phyloP scores from a whole-genome alignment of 2,113 vertebrate genomes.

The Neogobius melanostomus region DNA sequence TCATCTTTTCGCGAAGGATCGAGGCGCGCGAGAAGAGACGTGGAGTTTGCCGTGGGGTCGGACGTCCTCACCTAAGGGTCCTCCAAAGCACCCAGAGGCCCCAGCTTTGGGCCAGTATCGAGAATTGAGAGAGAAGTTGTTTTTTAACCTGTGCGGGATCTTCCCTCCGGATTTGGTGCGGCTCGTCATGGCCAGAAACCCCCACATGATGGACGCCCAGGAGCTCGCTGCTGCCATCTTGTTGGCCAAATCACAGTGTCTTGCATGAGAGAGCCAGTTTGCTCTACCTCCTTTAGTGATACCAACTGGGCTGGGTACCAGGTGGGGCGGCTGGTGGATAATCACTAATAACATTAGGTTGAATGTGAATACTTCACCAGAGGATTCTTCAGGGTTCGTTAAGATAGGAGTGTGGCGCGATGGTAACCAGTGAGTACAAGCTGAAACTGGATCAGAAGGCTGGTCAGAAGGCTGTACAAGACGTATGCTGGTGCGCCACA shows the following conservation, averaged over 20 bases:
- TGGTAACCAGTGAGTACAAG: too few relatives aligned
- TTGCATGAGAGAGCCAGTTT: constrained; percentile 35
- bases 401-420: too few relatives aligned
- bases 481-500: too few relatives aligned
- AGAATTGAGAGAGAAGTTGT: constrained; percentile 87
- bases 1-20: constrained; percentile 84
- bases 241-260: constrained; percentile 86
- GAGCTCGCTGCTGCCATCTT: constrained; percentile 94
- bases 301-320: too few relatives aligned
- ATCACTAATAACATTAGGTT: too few relatives aligned
- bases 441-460: too few relatives aligned
- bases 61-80: constrained; percentile 53
- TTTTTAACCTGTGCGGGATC: constrained; percentile 91
- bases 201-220: constrained; percentile 89
- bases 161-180: constrained; percentile 91
- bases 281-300: neutral
- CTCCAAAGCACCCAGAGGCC: constrained; percentile 73
- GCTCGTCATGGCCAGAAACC: constrained; percentile 91
- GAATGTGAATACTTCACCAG: too few relatives aligned
- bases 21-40: constrained; percentile 81
- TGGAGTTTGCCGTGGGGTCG: constrained; percentile 78
- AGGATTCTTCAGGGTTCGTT: too few relatives aligned
- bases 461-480: too few relatives aligned
- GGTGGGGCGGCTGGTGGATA: too few relatives aligned
- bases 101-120: constrained; percentile 73